Evolutionary conservation across 2,797 vertebrate species (phyloP).

Genomic region (Phrynocephalus forsythii): DNA sequence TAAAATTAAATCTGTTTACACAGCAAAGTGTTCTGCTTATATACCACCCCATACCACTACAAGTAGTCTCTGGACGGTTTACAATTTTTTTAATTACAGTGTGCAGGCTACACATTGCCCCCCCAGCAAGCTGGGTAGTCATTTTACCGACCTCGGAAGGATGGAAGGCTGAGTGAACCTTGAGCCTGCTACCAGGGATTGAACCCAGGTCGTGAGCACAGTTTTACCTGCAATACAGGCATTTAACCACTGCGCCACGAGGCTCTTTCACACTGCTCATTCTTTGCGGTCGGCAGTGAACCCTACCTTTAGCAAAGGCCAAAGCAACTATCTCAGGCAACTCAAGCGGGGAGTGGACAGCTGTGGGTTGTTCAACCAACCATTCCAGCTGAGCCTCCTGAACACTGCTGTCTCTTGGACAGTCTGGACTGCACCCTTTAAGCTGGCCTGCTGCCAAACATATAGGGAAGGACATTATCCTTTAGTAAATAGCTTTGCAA

Average conservation of each 20-base stretch:
- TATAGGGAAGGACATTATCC: not conserved
- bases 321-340: not conserved
- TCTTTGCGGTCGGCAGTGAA: not conserved
- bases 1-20: not conserved
- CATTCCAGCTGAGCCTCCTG: not conserved
- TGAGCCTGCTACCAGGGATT: too few species aligned
- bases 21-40: too few species aligned
- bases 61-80: too few species aligned
- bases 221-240: too few species aligned
- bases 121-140: too few species aligned
- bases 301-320: not conserved
- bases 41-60: too few species aligned
- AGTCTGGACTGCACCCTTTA: not conserved
- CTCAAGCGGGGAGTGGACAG: not conserved
- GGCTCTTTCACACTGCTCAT: accelerated
- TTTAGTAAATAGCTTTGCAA: conserved; percentile 14
- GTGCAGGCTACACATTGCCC: too few species aligned
- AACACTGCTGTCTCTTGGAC: not conserved
- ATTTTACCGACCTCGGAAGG: too few species aligned
- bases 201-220: too few species aligned
- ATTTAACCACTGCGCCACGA: too few species aligned
- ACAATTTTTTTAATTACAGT: too few species aligned
- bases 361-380: not conserved
- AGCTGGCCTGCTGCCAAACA: not conserved
- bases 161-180: too few species aligned